These are phyloP conservation scores for Tetramorium simillimum DNA, from an alignment of 1,140 invertebrate species.

Conservation along the genomic window DNA sequence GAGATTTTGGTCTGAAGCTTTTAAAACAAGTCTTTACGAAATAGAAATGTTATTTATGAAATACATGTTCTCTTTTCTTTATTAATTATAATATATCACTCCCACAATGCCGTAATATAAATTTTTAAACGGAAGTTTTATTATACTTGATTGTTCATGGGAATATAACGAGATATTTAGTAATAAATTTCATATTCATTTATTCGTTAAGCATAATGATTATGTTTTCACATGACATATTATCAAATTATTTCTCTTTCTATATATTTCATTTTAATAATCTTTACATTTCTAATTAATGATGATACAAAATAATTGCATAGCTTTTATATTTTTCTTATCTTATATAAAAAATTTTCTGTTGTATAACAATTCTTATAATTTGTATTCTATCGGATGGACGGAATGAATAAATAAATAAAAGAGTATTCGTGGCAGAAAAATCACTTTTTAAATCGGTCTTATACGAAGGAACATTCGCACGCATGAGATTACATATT, in stretches of 20 bases:
- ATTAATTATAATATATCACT: background rate
- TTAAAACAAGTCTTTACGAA: background rate
- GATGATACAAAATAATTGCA: background rate
- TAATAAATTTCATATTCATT: background rate
- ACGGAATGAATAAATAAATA: background rate
- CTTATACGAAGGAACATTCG: background rate
- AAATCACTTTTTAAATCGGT: constrained; percentile 3
- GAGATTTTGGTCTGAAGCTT: background rate
- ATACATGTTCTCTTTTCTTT: background rate
- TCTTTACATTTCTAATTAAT: background rate
- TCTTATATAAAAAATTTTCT: background rate
- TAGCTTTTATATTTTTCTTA: background rate
- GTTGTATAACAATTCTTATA: background rate
- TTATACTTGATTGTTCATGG: background rate
- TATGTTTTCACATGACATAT: background rate
- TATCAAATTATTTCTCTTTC: background rate
- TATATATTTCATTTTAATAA: background rate
- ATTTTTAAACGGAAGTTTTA: background rate
- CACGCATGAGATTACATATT: constrained; percentile 35
- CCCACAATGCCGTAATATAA: background rate
- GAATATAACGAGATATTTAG: no score
- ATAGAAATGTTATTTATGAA: background rate
- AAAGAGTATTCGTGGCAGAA: background rate
- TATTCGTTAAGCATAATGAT: background rate
- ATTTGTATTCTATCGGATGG: background rate